Base-by-base conservation (phyloP, 2,113 vertebrate species). In the Saccopteryx bilineata region DNA sequence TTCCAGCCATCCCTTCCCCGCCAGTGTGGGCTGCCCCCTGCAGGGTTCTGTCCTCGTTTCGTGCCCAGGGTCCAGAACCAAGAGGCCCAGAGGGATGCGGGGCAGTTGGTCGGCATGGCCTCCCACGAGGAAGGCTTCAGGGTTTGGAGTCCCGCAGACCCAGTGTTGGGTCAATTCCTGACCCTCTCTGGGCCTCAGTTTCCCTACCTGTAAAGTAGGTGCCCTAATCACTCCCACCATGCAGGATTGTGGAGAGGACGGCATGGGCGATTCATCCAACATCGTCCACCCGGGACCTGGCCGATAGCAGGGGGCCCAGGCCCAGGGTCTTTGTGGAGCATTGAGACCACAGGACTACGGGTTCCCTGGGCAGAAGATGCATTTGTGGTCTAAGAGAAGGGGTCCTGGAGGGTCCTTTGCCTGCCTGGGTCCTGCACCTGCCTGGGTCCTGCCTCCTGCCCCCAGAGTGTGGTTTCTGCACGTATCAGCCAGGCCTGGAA, bases 151-250 rank as follows among this genome's bases (percentile, higher is more conserved):
- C 39, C 33, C 80, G 11, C 14, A 12, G 61, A 69, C 33, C 63
- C 17, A 4, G 58, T 17, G 24, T 74, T 72, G 61, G 31, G 54
- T 10, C 50, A 71, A 39, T 31, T 52, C 52, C 74, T 69, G 52
- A 26, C 13, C 31, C 23, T 78, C 31, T 2, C 21, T 83, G 68
- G 74, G 78, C 39, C 92, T 95, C 88, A 71, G 85, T 84, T 89
- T 94, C 48, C 68, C 66, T 82, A 24, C 65, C 85, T 94, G 63
- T 80, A 58, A 87, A 93, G 48, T 80, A 61, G n/a, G 19, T 2
- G 10, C 23, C 46, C 46, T 26, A 24, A 3, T 28, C 46, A 13
- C 24, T 48, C 10, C 54, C 4, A 18, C 80, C 28, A 0, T 0
- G 4, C 48, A 79, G 48, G 39, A 23, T 17, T 60, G 60, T 33